Evolutionary conservation across 2,888 invertebrate genomes (phyloP), one percentile per base, ranked within the genome.

Genomic region (Aphidoletes aphidimyza): DNA sequence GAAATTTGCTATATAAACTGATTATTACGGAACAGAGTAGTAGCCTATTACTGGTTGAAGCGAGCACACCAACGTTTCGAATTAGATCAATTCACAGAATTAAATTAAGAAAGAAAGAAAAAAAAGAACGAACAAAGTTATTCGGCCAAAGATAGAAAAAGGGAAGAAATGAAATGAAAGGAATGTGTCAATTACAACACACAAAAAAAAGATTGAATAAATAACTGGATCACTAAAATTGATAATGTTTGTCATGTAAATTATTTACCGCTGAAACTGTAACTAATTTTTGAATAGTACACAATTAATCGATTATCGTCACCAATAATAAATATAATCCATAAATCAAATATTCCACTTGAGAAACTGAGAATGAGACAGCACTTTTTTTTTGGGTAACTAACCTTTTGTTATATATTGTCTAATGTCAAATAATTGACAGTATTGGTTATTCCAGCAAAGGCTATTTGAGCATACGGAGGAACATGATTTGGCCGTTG

Each of bases 41-140:
- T n/a, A 54, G 34, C 30, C n/a, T n/a, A n/a, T n/a, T n/a, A n/a
- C n/a, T n/a, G n/a, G n/a, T n/a, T n/a, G n/a, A 30, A 69, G 5
- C 34, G 34, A 26, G 22, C 30, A 30, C 14, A 69, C n/a, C n/a
- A 69, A 69, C 30, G 30, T 34, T 69, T 69, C n/a, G 30, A 69
- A 69, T 69, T 69, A 69, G 69, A 69, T 69, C 69, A 69, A 30
- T 69, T 69, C 34, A 69, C 69, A 69, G 69, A 69, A 69, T 69
- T 30, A 69, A 54, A 69, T 69, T 69, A 69, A 69, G 30, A 3
- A 54, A n/a, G 22, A 22, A 54, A n/a, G 3, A 54, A 54, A n/a
- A 3, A 14, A n/a, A 26, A 3, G 14, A n/a, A 54, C 22, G 26
- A n/a, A 54, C 54, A 26, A 54, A 47, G 9, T n/a, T n/a, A n/a